phyloP scores from a whole-genome alignment of 2,797 vertebrate species.

The Limosa lapponica region DNA sequence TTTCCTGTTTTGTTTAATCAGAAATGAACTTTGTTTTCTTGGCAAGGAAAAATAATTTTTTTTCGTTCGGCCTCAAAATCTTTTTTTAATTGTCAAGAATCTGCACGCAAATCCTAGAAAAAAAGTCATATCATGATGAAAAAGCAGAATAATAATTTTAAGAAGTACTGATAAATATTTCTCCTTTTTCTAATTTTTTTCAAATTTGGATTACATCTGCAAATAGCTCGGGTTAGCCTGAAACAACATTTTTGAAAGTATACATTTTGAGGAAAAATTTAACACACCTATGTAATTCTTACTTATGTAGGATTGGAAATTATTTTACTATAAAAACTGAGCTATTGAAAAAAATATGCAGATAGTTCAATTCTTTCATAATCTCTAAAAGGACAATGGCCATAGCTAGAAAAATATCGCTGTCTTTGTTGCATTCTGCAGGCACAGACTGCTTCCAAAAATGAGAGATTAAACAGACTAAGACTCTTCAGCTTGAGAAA shows the following conservation, averaged over 20 bases:
- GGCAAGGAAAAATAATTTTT: not conserved
- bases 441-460: not conserved
- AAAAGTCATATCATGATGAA: not conserved
- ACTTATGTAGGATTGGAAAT: not conserved
- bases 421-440: not conserved
- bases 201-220: not conserved
- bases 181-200: not conserved
- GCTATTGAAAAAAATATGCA: not conserved
- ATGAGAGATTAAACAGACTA: not conserved
- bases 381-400: not conserved
- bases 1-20: not conserved
- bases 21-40: not conserved
- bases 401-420: not conserved
- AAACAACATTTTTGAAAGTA: not conserved
- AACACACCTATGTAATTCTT: not conserved
- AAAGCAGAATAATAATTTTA: not conserved
- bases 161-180: not conserved
- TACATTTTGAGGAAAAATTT: not conserved
- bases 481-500: not conserved
- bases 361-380: not conserved
- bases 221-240: not conserved
- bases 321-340: not conserved
- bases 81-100: not conserved
- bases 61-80: not conserved
- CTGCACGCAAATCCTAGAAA: not conserved